A percentile compares a stretch with the other conserved stretches of the same genome.
phyloP scores from a whole-genome alignment of 2,113 vertebrate genomes.

The Hippocampus guttulatus region DNA sequence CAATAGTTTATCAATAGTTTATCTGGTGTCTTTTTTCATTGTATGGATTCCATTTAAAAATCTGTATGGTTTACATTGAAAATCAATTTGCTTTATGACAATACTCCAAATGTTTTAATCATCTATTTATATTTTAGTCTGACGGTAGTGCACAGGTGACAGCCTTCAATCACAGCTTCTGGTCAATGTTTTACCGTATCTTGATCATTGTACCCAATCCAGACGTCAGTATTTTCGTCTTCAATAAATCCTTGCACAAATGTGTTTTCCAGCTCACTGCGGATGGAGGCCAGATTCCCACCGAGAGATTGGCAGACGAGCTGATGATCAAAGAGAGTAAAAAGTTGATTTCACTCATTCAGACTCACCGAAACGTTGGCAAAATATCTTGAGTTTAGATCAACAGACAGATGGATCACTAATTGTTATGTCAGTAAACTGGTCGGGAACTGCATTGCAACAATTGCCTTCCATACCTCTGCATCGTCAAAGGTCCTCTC shows the following conservation, averaged over 20 bases:
- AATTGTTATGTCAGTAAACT: not conserved
- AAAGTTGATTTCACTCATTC: not conserved
- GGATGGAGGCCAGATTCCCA: not conserved
- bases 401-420: not conserved
- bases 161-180: not conserved
- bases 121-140: no score
- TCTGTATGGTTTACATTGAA: no score
- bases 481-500: not conserved
- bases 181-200: not conserved
- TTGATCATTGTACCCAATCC: not conserved
- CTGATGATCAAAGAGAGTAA: not conserved
- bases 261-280: not conserved
- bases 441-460: not conserved
- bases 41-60: no score
- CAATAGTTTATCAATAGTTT: no score
- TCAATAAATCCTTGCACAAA: not conserved
- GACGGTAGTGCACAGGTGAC: not conserved
- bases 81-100: no score
- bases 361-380: not conserved
- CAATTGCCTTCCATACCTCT: not conserved
- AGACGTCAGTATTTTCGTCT: rapidly evolving
- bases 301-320: not conserved
- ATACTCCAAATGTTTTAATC: no score
- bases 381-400: not conserved
- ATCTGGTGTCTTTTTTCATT: no score